Percentiles rank a stretch among this genome's conserved stretches.
Evolutionary conservation across 2,888 invertebrate species (phyloP).

Genomic region (Phaedon cochleariae): DNA sequence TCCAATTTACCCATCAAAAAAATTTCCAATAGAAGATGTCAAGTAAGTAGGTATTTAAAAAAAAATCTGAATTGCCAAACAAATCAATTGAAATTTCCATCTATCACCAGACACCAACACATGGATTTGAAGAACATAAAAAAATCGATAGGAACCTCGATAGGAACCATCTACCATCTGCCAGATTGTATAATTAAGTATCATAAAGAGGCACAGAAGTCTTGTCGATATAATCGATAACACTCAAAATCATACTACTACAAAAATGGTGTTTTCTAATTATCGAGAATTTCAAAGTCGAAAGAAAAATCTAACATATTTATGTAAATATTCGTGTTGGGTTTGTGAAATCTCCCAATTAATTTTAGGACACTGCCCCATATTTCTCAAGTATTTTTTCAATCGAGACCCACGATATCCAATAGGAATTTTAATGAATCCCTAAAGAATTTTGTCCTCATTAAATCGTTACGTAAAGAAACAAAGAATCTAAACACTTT

Average conservation of each 20-base stretch:
- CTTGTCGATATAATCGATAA: not conserved
- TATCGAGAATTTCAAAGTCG: not conserved
- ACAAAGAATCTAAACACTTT: constrained; percentile 21
- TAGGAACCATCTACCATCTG: not conserved
- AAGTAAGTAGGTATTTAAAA: no score
- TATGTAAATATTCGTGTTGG: constrained; percentile 1
- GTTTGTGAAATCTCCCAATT: constrained; percentile 30
- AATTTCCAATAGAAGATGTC: no score
- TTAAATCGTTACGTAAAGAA: constrained; percentile 45
- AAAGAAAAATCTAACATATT: constrained; percentile 1
- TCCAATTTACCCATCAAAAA: no score
- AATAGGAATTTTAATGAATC: constrained; percentile 49
- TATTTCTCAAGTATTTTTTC: constrained; percentile 24
- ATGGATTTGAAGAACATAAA: not conserved
- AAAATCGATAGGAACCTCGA: not conserved
- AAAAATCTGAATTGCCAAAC: no score
- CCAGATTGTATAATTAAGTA: not conserved
- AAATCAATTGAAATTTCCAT: no score
- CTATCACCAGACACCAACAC: no score
- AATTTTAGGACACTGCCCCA: constrained; percentile 29
- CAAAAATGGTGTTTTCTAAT: not conserved
- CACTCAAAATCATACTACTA: not conserved
- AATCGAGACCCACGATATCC: constrained; percentile 15
- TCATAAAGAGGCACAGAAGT: not conserved
- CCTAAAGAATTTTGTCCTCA: constrained; percentile 41